Conservation (phyloP, 2,113 vertebrate genomes). For the Dascyllus trimaculatus region DNA sequence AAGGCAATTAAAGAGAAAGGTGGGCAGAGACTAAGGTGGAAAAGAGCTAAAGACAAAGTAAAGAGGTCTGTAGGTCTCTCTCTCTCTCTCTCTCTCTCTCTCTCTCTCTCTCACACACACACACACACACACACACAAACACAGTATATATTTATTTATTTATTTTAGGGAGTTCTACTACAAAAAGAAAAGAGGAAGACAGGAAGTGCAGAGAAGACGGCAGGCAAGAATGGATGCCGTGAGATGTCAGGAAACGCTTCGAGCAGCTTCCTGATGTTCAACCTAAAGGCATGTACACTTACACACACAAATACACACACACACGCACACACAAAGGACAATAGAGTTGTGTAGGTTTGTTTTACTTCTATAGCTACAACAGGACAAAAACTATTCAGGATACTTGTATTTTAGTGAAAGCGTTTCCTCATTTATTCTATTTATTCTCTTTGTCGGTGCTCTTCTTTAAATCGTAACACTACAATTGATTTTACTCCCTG, state of each 20-base stretch:
- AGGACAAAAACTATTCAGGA: neutral
- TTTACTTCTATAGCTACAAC: slow-evolving; percentile 3
- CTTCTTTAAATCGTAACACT: neutral
- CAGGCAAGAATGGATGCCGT: slow-evolving; percentile 46
- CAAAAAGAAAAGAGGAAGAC: slow-evolving; percentile 17
- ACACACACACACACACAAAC: too few relatives aligned
- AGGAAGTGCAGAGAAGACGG: slow-evolving; percentile 44
- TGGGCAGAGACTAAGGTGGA: neutral
- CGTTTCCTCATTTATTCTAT: neutral
- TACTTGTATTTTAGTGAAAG: neutral
- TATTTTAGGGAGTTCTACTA: neutral
- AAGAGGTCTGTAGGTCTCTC: neutral
- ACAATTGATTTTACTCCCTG: neutral
- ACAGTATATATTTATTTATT: neutral
- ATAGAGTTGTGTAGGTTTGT: slow-evolving; percentile 9
- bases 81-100: too few relatives aligned
- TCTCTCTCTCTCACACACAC: too few relatives aligned
- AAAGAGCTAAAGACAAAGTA: neutral
- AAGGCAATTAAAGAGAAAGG: slow-evolving; percentile 8
- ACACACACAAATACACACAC: neutral
- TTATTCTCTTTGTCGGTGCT: neutral
- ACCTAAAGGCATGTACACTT: slow-evolving; percentile 18
- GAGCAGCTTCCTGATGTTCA: slow-evolving; percentile 50
- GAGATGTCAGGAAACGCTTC: slow-evolving; percentile 60
- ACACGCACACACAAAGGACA: neutral